Conservation (phyloP, 2,888 invertebrate species). For the Drosophila diplacantha region DNA sequence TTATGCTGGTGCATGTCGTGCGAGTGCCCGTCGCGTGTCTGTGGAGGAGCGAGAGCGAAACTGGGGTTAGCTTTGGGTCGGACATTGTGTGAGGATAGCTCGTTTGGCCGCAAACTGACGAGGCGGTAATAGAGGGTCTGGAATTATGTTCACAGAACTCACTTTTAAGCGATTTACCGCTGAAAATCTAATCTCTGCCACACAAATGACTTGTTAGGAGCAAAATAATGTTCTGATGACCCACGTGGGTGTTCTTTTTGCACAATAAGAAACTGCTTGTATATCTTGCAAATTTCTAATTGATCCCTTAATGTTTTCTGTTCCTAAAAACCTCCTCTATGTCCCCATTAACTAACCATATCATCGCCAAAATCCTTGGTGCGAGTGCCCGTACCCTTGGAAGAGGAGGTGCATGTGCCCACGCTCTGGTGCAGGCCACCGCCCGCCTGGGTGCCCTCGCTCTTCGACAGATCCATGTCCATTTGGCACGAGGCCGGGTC, state of each 20-base stretch:
- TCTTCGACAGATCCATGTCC: constrained; percentile 83
- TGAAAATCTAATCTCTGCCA: constrained; percentile 1
- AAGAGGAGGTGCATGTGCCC: constrained; percentile 79
- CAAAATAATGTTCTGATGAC: background rate
- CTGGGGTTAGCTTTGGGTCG: constrained; percentile 5
- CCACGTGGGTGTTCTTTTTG: no score
- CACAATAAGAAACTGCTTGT: no score
- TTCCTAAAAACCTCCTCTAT: background rate
- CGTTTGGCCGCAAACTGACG: background rate
- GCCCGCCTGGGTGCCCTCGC: constrained; percentile 90
- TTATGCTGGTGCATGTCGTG: constrained; percentile 83
- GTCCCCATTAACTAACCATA: constrained; percentile 78
- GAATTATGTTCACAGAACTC: constrained; percentile 7
- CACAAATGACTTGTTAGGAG: constrained; percentile 1
- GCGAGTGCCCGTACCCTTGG: constrained; percentile 82
- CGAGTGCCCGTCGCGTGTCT: constrained; percentile 84
- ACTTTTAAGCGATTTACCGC: background rate
- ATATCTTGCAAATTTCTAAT: no score
- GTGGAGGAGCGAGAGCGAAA: constrained; percentile 14
- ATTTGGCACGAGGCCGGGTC: constrained; percentile 77
- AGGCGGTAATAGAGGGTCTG: background rate
- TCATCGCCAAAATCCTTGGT: constrained; percentile 83
- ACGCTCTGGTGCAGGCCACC: constrained; percentile 82
- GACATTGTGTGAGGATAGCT: constrained; percentile 14
- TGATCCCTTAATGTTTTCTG: no score